Percentiles rank a stretch among this genome's conserved stretches.
phyloP scores from a whole-genome alignment of 2,888 invertebrate genomes.

The Phymatocera aterrima region DNA sequence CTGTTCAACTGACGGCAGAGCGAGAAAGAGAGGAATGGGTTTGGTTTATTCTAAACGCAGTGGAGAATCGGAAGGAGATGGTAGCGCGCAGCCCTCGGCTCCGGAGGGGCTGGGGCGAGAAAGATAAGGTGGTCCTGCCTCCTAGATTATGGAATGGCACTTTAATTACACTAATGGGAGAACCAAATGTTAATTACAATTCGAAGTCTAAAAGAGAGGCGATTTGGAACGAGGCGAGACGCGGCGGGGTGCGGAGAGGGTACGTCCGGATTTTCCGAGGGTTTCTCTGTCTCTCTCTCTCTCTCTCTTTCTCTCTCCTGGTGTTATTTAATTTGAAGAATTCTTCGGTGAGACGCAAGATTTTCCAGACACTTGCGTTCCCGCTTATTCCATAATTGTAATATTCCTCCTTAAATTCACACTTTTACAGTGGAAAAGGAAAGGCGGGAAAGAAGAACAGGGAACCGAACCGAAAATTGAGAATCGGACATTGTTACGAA shows the following conservation, averaged over 20 bases:
- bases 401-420: neutral
- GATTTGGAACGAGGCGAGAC: conserved; percentile 65
- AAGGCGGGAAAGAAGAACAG: neutral
- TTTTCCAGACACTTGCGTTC: conserved; percentile 21
- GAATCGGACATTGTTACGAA: neutral
- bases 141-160: conserved; percentile 81
- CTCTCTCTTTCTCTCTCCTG: neutral
- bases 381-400: neutral
- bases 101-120: conserved; percentile 71
- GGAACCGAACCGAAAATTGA: neutral
- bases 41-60: conserved; percentile 26
- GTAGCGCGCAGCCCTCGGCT: conserved; percentile 56
- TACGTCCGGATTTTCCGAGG: conserved; percentile 41
- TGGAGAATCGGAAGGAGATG: conserved; percentile 44
- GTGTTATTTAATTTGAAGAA: conserved; percentile 42
- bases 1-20: conserved; percentile 4
- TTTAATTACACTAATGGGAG: conserved; percentile 88
- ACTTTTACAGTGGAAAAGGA: neutral
- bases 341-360: conserved; percentile 33
- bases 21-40: conserved; percentile 60
- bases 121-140: conserved; percentile 72
- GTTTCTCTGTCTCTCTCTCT: neutral
- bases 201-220: conserved; percentile 80
- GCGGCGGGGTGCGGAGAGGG: conserved; percentile 17
- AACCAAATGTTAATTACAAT: conserved; percentile 86